Conservation (phyloP, 1,140 invertebrate species). For the Drosophila orena region DNA sequence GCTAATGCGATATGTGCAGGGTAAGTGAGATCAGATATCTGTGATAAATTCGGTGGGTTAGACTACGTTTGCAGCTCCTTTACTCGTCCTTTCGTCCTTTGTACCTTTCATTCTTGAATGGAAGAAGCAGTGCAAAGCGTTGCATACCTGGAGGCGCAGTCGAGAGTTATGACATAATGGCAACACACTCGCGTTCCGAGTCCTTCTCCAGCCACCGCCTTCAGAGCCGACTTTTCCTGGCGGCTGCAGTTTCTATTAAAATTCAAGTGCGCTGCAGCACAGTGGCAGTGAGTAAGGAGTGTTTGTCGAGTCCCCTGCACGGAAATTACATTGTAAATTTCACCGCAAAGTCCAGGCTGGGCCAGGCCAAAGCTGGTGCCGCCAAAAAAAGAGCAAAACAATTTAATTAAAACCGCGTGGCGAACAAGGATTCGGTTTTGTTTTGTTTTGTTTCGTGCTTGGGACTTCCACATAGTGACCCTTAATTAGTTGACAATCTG, state of each 20-base stretch:
- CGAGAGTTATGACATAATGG: slow-evolving; percentile 70
- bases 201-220: no score
- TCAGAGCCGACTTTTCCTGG: not conserved
- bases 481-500: slow-evolving; percentile 40
- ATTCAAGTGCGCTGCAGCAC: slow-evolving; percentile 65
- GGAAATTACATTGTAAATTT: slow-evolving; percentile 65
- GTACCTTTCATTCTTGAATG: slow-evolving; percentile 60
- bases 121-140: slow-evolving; percentile 29
- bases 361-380: slow-evolving; percentile 26
- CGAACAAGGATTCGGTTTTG: slow-evolving; percentile 16
- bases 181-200: slow-evolving; percentile 19
- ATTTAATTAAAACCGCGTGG: slow-evolving; percentile 50
- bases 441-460: slow-evolving; percentile 7
- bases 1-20: no score
- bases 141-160: slow-evolving; percentile 50
- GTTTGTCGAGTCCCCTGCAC: slow-evolving; percentile 13
- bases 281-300: not conserved
- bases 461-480: slow-evolving; percentile 3
- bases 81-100: slow-evolving; percentile 4
- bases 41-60: not conserved
- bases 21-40: not conserved
- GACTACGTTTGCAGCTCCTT: no score
- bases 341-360: slow-evolving; percentile 50
- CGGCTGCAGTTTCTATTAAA: slow-evolving; percentile 65
- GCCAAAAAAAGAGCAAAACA: slow-evolving; percentile 10